phyloP scores from a whole-genome alignment of 2,888 invertebrate genomes.

The Suillia variegata region DNA sequence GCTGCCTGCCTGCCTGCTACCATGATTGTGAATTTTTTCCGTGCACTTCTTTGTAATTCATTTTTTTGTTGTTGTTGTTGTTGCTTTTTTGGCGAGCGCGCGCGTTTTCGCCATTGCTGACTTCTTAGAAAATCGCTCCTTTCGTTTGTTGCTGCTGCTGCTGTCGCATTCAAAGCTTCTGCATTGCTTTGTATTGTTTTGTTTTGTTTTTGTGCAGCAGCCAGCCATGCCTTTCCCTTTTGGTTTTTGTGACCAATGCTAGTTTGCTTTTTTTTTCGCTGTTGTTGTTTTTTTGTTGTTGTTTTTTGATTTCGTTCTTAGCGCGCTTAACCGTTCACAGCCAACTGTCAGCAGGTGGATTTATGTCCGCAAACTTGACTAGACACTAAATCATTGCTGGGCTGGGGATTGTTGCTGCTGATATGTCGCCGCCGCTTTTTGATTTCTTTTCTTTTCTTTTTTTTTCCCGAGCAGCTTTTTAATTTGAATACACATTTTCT shows the following conservation, averaged over 20 bases:
- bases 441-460: background rate
- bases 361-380: slow-evolving; percentile 54
- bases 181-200: background rate
- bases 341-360: slow-evolving; percentile 57
- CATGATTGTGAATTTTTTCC: background rate
- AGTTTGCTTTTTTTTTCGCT: slow-evolving; percentile 16
- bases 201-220: background rate
- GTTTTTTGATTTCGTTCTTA: background rate
- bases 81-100: too few relatives aligned
- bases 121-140: background rate
- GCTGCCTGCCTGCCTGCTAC: background rate
- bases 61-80: background rate
- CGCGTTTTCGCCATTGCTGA: background rate
- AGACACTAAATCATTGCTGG: slow-evolving; percentile 54
- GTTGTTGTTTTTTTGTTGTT: background rate
- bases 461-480: background rate
- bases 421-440: slow-evolving; percentile 23
- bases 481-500: background rate
- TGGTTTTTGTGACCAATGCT: slow-evolving; percentile 33
- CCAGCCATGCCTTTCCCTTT: slow-evolving; percentile 36
- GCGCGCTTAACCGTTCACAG: slow-evolving; percentile 24
- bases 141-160: background rate
- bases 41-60: background rate
- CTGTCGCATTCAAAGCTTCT: background rate
- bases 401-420: slow-evolving; percentile 28